Conservation (phyloP, 2,797 vertebrate genomes). For the Propithecus perrieri region DNA sequence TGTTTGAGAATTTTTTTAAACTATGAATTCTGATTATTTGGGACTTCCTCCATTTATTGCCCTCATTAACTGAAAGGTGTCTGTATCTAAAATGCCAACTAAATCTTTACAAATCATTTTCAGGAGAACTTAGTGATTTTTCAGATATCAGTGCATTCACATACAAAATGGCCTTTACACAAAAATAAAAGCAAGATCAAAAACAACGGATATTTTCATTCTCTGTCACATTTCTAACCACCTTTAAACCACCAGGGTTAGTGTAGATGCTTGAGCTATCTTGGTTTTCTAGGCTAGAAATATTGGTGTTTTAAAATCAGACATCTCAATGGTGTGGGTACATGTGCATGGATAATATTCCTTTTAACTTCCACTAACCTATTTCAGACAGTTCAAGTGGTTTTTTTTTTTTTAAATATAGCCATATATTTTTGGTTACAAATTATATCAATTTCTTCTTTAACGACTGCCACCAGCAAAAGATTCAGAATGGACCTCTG, state of each 20-base stretch:
- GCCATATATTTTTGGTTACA: conserved; percentile 43
- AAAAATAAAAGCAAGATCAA: background rate
- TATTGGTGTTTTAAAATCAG: conserved; percentile 10
- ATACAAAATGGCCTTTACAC: background rate
- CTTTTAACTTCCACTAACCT: conserved; percentile 40
- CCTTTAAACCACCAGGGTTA: background rate
- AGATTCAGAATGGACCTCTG: background rate
- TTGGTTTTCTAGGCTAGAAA: background rate
- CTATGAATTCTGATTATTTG: background rate
- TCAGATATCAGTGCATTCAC: background rate
- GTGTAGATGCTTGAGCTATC: background rate
- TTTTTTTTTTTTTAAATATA: background rate
- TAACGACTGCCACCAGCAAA: conserved; percentile 50
- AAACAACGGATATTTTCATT: background rate
- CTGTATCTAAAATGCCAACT: background rate
- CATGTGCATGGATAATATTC: background rate
- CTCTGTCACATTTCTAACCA: background rate
- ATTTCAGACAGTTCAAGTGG: conserved; percentile 32
- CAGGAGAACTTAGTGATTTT: background rate
- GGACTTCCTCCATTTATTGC: background rate
- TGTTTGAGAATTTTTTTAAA: background rate
- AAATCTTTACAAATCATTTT: background rate
- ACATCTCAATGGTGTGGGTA: background rate
- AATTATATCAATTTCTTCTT: conserved; percentile 60
- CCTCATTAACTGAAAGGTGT: background rate